Percentiles rank a stretch among this genome's conserved stretches.
These are phyloP conservation scores for Antigone vipio DNA, from an alignment of 2,113 vertebrate genomes.

Conservation along the genomic window DNA sequence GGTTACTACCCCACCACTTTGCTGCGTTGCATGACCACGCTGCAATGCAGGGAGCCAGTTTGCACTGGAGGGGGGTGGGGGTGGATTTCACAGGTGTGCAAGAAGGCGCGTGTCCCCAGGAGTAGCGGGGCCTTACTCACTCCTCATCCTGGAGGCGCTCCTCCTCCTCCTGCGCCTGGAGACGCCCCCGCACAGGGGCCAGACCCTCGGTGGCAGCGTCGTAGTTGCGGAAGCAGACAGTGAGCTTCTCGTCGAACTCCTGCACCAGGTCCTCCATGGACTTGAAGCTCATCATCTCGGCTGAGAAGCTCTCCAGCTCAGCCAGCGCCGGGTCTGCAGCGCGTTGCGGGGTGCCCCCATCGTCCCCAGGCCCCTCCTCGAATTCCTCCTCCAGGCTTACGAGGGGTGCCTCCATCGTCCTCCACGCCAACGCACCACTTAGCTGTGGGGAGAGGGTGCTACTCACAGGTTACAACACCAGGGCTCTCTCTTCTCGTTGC, in stretches of 20 bases:
- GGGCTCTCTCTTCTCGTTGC: accelerated
- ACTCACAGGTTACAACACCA: neutral
- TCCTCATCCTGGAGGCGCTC: conserved; percentile 62
- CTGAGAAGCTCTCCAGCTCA: conserved; percentile 55
- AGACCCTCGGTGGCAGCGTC: conserved; percentile 47
- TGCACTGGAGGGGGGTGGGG: accelerated
- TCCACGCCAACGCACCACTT: accelerated
- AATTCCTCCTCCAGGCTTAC: conserved; percentile 66
- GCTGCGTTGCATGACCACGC: accelerated
- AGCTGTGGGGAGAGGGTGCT: neutral
- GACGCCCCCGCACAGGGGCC: conserved; percentile 16
- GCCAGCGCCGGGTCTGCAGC: neutral
- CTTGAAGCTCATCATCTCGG: conserved; percentile 67
- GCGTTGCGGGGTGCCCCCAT: neutral
- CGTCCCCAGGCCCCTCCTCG: neutral
- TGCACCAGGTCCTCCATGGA: conserved; percentile 66
- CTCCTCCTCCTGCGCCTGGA: conserved; percentile 56
- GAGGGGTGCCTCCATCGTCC: conserved; percentile 58
- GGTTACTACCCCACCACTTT: neutral
- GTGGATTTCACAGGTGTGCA: neutral
- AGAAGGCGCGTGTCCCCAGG: accelerated
- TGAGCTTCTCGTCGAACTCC: conserved; percentile 62
- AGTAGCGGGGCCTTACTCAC: conserved; percentile 15
- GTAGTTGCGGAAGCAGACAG: conserved; percentile 64
- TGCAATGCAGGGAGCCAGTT: accelerated